These are phyloP conservation scores for Enteromius trimaculatus DNA, from an alignment of 2,797 vertebrate genomes.

Conservation along the genomic window DNA sequence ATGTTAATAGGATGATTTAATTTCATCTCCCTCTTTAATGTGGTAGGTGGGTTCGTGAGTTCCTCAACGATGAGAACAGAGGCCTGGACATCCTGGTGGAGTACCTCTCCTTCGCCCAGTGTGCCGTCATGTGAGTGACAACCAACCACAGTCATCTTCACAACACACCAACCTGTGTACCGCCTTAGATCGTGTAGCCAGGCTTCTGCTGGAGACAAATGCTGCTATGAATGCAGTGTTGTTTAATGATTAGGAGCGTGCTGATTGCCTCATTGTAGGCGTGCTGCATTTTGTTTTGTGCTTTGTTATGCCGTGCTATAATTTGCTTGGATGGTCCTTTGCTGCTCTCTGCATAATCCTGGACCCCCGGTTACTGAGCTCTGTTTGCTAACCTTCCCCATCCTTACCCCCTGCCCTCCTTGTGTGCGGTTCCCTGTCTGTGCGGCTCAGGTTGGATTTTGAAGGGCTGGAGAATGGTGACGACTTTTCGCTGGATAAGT, in stretches of 20 bases:
- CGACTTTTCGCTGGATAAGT: conserved; percentile 89
- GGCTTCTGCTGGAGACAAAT: background rate
- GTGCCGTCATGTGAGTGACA: conserved; percentile 92
- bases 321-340: conserved; percentile 58
- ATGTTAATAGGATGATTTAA: conserved; percentile 36
- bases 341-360: conserved; percentile 66
- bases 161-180: background rate
- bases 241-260: conserved; percentile 54
- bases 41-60: conserved; percentile 95
- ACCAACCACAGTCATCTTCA: conserved; percentile 11
- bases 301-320: conserved; percentile 63
- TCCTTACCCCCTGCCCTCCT: conserved; percentile 64
- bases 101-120: conserved; percentile 96
- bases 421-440: conserved; percentile 65
- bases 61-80: conserved; percentile 95
- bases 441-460: conserved; percentile 93
- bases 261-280: conserved; percentile 42
- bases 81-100: conserved; percentile 95
- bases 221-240: background rate
- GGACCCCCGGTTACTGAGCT: conserved; percentile 67
- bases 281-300: conserved; percentile 64
- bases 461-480: conserved; percentile 93
- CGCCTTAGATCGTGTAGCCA: background rate
- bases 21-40: conserved; percentile 48
- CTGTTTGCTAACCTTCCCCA: conserved; percentile 64